Base-by-base conservation (phyloP, 2,888 invertebrate genomes). In the Nomada lathburiana region DNA sequence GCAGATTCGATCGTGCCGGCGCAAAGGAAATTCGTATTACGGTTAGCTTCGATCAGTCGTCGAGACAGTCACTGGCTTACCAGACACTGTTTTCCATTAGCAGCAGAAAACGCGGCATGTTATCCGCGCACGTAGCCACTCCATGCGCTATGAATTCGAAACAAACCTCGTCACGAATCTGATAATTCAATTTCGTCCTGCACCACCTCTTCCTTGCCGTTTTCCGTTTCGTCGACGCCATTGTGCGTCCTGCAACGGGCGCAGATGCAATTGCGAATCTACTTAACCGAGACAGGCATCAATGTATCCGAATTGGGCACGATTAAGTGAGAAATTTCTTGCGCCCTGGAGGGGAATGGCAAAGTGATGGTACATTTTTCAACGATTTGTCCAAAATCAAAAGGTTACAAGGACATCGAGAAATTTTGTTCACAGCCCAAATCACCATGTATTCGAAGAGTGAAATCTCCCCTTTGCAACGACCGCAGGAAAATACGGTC, bases 21-120 rank as follows among this genome's bases (percentile, higher is more conserved):
- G 89, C 89, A 89, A 89, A 89, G 87, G 85, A 87, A 89, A 87
- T 86, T 89, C 86, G 85, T 81, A 89, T 89, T 89, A 89, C 75
- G 76, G 53, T 75, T 11, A 57, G 62, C 72, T 73, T 71, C 74
- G 81, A 85, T 87, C 87, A 79, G 59, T 63, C 71, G 70, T 67
- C 63, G 86, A 84, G 80, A 80, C 77, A 73, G 76, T 76, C 82
- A 83, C 83, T 86, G 81, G 69, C 80, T 36, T 80, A 76, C 70
- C 81, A 78, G 81, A 82, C 78, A 80, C 29, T 67, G 86, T 77
- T 82, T 76, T 74, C 85, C 75, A 84, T 84, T 84, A 82, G 63
- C 79, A 64, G 55, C 71, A 55, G 65, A 68, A 75, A 75, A 77
- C 68, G 53, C 75, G 72, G 68, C 16, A 13, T 29, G 82, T 64